Evolutionary conservation across 1,140 invertebrate genomes (phyloP).

Genomic region (Orius insidiosus): DNA sequence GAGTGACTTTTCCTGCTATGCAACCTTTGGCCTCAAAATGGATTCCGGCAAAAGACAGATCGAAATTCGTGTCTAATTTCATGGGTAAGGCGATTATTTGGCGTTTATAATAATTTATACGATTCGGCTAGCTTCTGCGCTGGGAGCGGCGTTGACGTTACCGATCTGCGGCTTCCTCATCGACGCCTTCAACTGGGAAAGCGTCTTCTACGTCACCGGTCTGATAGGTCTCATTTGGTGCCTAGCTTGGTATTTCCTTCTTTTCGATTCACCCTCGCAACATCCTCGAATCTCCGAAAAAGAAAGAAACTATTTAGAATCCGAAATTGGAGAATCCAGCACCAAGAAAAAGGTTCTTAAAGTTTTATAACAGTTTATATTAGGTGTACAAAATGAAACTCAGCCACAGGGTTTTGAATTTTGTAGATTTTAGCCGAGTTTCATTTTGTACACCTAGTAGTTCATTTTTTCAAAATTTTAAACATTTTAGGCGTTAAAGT

Average conservation of each 20-base stretch:
- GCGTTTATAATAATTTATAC: background rate
- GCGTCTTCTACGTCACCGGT: constrained; percentile 71
- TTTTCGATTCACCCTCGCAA: constrained; percentile 66
- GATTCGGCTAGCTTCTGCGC: constrained; percentile 49
- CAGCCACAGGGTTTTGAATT: too few species aligned
- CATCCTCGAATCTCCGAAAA: constrained; percentile 70
- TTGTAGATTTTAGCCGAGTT: too few species aligned
- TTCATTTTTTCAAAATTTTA: too few species aligned
- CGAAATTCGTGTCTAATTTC: constrained; percentile 72
- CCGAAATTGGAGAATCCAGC: constrained; percentile 39
- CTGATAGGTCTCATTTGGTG: constrained; percentile 69
- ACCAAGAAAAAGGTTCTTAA: too few species aligned
- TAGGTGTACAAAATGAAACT: too few species aligned
- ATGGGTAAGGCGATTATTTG: constrained; percentile 49
- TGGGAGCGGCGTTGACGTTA: constrained; percentile 68
- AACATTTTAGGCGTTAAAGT: too few species aligned
- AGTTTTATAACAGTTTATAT: too few species aligned
- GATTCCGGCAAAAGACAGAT: constrained; percentile 78
- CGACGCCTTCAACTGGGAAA: constrained; percentile 58
- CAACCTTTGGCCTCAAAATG: constrained; percentile 76
- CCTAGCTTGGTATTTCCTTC: constrained; percentile 61
- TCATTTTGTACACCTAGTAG: too few species aligned
- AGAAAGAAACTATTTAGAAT: constrained; percentile 65
- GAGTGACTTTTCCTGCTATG: constrained; percentile 81
- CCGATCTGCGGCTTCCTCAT: constrained; percentile 64